A percentile compares a stretch with the other conserved stretches of the same genome.
phyloP scores from a whole-genome alignment of 2,113 vertebrate species.

The Silurus meridionalis region DNA sequence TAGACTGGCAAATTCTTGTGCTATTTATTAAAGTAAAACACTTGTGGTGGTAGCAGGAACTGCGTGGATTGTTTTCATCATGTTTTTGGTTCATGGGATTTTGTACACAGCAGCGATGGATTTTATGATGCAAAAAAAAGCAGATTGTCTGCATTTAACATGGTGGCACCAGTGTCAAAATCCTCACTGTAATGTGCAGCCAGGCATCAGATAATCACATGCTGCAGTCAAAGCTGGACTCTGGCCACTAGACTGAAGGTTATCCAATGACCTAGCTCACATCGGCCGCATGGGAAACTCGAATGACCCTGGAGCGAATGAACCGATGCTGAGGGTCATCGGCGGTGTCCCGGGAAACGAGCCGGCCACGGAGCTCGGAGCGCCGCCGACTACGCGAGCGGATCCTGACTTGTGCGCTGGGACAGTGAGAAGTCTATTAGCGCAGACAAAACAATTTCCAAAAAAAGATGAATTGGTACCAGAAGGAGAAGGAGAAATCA shows the following conservation, averaged over 20 bases:
- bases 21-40: background rate
- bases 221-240: background rate
- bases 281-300: background rate
- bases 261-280: background rate
- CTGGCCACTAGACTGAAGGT: background rate
- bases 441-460: background rate
- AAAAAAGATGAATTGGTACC: background rate
- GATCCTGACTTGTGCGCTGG: background rate
- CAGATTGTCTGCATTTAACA: background rate
- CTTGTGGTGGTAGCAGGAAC: background rate
- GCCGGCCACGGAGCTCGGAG: background rate
- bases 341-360: background rate
- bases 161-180: background rate
- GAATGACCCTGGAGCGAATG: background rate
- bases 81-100: too few species aligned
- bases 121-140: background rate
- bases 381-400: constrained; percentile 7
- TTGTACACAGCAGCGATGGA: too few species aligned
- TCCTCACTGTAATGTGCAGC: constrained; percentile 1
- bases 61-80: too few species aligned
- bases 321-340: background rate
- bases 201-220: constrained; percentile 18
- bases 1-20: background rate
- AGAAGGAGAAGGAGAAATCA: constrained; percentile 17
- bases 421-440: constrained; percentile 24